Conservation (phyloP, 92 coral and sea anemone genomes). For the Porites evermanni region DNA sequence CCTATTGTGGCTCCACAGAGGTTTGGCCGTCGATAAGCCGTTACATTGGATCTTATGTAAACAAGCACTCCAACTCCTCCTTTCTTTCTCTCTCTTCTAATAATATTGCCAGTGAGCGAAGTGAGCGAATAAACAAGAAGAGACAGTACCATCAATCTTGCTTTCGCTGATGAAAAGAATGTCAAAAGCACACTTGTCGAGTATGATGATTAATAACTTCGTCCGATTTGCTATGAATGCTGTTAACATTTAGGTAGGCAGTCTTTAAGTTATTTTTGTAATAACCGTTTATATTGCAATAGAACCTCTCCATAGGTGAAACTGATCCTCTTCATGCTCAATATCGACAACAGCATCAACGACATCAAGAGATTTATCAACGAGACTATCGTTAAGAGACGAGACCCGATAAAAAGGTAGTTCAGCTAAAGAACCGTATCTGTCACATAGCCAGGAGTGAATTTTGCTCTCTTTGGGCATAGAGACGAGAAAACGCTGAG, state of each 20-base stretch:
- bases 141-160: slow-evolving; percentile 32
- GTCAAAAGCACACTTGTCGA: slow-evolving; percentile 20
- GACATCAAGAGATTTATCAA: neutral
- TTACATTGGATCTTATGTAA: neutral
- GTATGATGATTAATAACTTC: neutral
- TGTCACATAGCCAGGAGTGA: slow-evolving; percentile 15
- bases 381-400: slow-evolving; percentile 1
- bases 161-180: slow-evolving; percentile 28
- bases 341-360: slow-evolving; percentile 2
- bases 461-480: too few relatives aligned
- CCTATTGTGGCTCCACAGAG: neutral
- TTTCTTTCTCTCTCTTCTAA: slow-evolving; percentile 19
- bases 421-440: slow-evolving; percentile 6
- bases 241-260: slow-evolving; percentile 25
- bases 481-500: too few relatives aligned
- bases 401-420: slow-evolving; percentile 18
- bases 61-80: neutral
- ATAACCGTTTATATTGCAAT: slow-evolving; percentile 11
- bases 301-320: slow-evolving; percentile 28
- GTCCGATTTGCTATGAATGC: slow-evolving; percentile 3
- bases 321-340: neutral
- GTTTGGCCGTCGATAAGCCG: neutral
- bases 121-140: slow-evolving; percentile 25
- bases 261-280: slow-evolving; percentile 28
- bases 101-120: slow-evolving; percentile 16